These are phyloP conservation scores for Cloeon dipterum DNA, from an alignment of 2,888 invertebrate species.

Conservation along the genomic window DNA sequence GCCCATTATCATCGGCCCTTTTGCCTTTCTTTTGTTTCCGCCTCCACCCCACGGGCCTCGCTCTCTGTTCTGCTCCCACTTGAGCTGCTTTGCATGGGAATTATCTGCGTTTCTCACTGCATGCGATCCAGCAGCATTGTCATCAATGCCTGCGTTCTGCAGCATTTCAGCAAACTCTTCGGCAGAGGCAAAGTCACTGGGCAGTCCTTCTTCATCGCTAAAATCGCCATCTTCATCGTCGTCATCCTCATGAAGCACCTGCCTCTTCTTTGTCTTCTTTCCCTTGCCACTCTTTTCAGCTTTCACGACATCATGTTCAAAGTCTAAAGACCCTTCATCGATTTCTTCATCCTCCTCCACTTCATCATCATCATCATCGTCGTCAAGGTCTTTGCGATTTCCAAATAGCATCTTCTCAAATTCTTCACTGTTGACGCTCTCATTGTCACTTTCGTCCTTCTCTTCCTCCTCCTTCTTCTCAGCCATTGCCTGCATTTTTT, in stretches of 20 bases:
- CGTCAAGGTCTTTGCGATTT: constrained; percentile 13
- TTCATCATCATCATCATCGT: constrained; percentile 18
- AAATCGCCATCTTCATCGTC: constrained; percentile 9
- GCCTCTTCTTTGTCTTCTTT: constrained; percentile 5
- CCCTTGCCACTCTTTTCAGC: too few relatives aligned
- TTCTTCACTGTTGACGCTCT: constrained; percentile 11
- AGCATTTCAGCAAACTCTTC: constrained; percentile 74
- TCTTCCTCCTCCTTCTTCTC: constrained; percentile 17
- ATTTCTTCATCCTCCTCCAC: constrained; percentile 7
- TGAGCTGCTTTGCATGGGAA: too few relatives aligned
- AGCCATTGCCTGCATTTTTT: constrained; percentile 10
- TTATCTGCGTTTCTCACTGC: constrained; percentile 53
- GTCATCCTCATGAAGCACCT: constrained; percentile 7
- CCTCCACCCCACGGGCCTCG: too few relatives aligned
- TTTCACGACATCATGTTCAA: constrained; percentile 7
- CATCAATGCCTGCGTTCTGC: constrained; percentile 46
- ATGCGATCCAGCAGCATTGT: constrained; percentile 40
- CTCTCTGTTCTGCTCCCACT: too few relatives aligned
- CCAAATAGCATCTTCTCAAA: constrained; percentile 9
- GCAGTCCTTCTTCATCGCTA: constrained; percentile 7
- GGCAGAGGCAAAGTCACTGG: constrained; percentile 49
- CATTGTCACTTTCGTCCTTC: constrained; percentile 23
- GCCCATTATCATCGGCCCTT: too few relatives aligned
- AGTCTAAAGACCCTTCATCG: constrained; percentile 7
- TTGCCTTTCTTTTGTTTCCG: too few relatives aligned